These are phyloP conservation scores for Aspidiotus destructor DNA, from an alignment of 2,888 invertebrate species.

Conservation along the genomic window DNA sequence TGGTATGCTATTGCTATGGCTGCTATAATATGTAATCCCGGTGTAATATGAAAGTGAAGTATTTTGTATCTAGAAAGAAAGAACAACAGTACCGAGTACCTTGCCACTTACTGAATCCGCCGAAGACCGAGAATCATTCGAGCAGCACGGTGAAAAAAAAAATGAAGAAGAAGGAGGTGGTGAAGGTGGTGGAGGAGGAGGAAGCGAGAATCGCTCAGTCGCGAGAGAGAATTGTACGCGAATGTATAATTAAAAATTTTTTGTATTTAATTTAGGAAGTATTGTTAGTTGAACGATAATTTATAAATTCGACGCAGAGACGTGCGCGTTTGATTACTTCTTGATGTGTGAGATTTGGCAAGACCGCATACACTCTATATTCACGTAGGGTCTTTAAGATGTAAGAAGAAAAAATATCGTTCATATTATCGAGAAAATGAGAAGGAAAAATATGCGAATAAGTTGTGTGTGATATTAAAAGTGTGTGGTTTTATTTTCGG, in stretches of 20 bases:
- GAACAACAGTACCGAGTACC: no score
- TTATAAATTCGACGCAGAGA: conserved; percentile 8
- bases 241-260: background rate
- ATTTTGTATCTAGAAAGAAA: no score
- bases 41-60: no score
- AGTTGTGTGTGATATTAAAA: conserved; percentile 8
- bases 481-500: conserved; percentile 14
- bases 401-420: conserved; percentile 7
- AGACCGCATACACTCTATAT: conserved; percentile 2
- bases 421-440: conserved; percentile 3
- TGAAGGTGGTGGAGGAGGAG: no score
- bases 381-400: background rate
- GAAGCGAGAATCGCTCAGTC: no score
- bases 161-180: no score
- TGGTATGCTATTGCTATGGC: no score
- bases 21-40: no score
- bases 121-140: no score
- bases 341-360: conserved; percentile 14
- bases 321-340: conserved; percentile 4
- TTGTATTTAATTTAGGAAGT: conserved; percentile 13
- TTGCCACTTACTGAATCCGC: no score
- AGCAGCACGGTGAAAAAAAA: no score
- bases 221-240: no score
- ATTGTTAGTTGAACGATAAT: conserved; percentile 5
- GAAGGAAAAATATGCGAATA: conserved; percentile 11